A percentile compares a stretch with the other conserved stretches of the same genome.
Evolutionary conservation across 2,888 invertebrate species (phyloP).

Genomic region (Cyclophora punctaria): DNA sequence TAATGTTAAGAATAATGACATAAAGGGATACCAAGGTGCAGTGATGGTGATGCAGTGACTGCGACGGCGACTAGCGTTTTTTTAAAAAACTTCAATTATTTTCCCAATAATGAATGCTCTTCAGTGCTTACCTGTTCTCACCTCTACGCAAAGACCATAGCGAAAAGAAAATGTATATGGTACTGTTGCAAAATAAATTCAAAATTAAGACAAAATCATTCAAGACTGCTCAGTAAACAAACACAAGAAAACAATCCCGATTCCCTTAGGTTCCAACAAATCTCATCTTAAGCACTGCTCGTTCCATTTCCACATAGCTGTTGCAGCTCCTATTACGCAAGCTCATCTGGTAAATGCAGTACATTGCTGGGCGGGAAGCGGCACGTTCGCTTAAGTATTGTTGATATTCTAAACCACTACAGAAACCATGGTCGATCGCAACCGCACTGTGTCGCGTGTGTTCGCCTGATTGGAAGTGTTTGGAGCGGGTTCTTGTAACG

Average conservation of each 20-base stretch:
- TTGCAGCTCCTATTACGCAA: slow-evolving; percentile 51
- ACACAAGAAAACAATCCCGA: slow-evolving; percentile 4
- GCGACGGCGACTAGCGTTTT: too few species aligned
- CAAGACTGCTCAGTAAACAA: neutral
- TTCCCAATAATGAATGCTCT: too few species aligned
- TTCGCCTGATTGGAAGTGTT: slow-evolving; percentile 57
- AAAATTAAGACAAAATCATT: too few species aligned
- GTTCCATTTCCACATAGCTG: slow-evolving; percentile 37
- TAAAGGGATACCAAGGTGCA: too few species aligned
- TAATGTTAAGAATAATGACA: too few species aligned
- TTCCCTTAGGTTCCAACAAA: slow-evolving; percentile 13
- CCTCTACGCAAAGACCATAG: too few species aligned
- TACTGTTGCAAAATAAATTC: neutral
- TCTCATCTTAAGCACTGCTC: slow-evolving; percentile 37
- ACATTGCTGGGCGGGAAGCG: slow-evolving; percentile 36
- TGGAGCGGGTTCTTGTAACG: slow-evolving; percentile 28
- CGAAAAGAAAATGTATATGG: neutral
- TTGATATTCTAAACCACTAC: slow-evolving; percentile 60
- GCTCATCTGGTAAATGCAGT: slow-evolving; percentile 64
- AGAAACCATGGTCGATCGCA: slow-evolving; percentile 30
- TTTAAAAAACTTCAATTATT: too few species aligned
- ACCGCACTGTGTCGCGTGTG: slow-evolving; percentile 59
- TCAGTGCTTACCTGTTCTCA: too few species aligned
- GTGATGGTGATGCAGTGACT: too few species aligned
- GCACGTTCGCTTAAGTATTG: slow-evolving; percentile 56